These are phyloP conservation scores for Megaleporinus macrocephalus DNA, from an alignment of 2,113 vertebrate species.

Conservation along the genomic window DNA sequence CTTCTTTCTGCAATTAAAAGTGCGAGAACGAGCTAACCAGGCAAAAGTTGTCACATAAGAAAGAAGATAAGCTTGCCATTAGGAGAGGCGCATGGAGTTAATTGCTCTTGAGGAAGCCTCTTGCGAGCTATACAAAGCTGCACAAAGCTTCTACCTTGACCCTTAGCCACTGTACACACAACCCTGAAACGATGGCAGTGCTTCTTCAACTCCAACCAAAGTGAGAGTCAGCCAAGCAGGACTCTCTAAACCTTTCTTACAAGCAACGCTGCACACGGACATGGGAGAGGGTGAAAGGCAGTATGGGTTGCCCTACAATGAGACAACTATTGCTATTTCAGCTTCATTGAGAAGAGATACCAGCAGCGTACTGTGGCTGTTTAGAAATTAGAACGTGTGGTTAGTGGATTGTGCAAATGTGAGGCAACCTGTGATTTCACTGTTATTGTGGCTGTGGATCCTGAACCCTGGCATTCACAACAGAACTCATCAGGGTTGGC, in stretches of 20 bases:
- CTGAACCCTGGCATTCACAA: not conserved
- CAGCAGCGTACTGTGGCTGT: not conserved
- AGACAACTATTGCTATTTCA: not conserved
- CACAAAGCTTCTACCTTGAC: slow-evolving; percentile 38
- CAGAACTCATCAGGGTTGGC: not conserved
- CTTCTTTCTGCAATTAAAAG: not conserved
- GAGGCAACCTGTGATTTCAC: slow-evolving; percentile 26
- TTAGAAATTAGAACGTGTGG: not conserved
- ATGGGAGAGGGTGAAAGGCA: slow-evolving; percentile 26
- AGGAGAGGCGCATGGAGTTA: slow-evolving; percentile 3
- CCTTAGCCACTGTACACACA: slow-evolving; percentile 44
- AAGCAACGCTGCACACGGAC: slow-evolving; percentile 61
- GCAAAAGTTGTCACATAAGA: not conserved
- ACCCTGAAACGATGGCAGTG: slow-evolving; percentile 55
- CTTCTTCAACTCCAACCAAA: slow-evolving; percentile 53
- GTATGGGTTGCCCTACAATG: not conserved
- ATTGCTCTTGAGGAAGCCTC: slow-evolving; percentile 17
- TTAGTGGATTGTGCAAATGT: slow-evolving; percentile 2
- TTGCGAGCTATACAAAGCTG: not conserved
- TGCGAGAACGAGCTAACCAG: not conserved
- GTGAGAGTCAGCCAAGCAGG: slow-evolving; percentile 64
- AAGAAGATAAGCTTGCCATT: not conserved
- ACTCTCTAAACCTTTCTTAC: slow-evolving; percentile 54
- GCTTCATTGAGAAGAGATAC: not conserved
- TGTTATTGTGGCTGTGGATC: not conserved